These are phyloP conservation scores for Ophonus ardosiacus DNA, from an alignment of 2,888 invertebrate species.

Conservation along the genomic window DNA sequence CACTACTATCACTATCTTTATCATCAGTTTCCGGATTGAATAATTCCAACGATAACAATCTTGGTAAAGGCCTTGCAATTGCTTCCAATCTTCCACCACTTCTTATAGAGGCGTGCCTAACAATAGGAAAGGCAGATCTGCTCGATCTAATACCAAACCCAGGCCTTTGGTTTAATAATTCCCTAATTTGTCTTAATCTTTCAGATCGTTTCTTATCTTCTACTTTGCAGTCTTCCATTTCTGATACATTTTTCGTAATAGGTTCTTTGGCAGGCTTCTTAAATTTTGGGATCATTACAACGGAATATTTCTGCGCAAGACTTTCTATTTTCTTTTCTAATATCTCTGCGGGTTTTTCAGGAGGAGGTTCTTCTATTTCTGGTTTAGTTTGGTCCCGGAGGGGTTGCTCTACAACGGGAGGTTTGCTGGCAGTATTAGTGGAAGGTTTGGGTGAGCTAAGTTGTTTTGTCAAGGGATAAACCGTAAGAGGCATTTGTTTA, in stretches of 20 bases:
- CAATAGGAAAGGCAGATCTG: constrained; percentile 82
- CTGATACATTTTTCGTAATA: constrained; percentile 57
- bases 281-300: constrained; percentile 74
- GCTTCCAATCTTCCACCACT: constrained; percentile 79
- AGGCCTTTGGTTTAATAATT: constrained; percentile 84
- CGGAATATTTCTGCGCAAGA: constrained; percentile 73
- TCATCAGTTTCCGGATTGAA: constrained; percentile 95
- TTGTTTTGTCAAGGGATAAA: constrained; percentile 80
- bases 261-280: constrained; percentile 66
- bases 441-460: constrained; percentile 80
- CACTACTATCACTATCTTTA: constrained; percentile 92
- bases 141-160: constrained; percentile 79
- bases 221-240: constrained; percentile 75
- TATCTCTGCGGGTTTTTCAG: not conserved
- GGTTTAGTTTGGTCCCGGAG: constrained; percentile 69
- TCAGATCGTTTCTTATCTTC: constrained; percentile 80
- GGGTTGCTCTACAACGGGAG: constrained; percentile 66
- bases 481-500: constrained; percentile 79
- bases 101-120: constrained; percentile 81
- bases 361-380: not conserved
- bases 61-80: constrained; percentile 83
- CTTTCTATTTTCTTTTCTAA: constrained; percentile 65
- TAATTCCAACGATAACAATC: constrained; percentile 87
- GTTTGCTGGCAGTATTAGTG: constrained; percentile 67
- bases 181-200: constrained; percentile 84